phyloP scores from a whole-genome alignment of 1,140 invertebrate genomes.

The Ptiloglossa arizonensis region DNA sequence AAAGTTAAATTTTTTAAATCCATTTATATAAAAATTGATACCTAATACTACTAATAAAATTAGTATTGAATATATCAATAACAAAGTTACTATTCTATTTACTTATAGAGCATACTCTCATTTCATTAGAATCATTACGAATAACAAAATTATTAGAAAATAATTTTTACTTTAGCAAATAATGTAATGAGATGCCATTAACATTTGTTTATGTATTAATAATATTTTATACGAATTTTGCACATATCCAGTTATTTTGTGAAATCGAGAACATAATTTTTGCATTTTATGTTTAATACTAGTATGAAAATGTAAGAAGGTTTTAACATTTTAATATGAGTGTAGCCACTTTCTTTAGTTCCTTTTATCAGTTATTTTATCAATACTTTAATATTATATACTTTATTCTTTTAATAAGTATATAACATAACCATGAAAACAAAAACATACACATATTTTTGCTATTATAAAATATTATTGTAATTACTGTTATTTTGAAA shows the following conservation, averaged over 20 bases:
- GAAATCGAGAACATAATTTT: neutral
- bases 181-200: neutral
- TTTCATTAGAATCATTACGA: neutral
- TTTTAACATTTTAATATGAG: neutral
- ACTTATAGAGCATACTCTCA: neutral
- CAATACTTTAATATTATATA: neutral
- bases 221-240: neutral
- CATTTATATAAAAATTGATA: neutral
- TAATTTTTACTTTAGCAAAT: neutral
- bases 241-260: neutral
- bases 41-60: neutral
- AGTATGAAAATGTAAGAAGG: neutral
- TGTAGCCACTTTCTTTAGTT: neutral
- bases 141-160: neutral
- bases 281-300: neutral
- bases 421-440: neutral
- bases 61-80: neutral
- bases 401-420: neutral
- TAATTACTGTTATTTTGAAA: neutral
- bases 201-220: conserved; percentile 9
- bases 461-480: neutral
- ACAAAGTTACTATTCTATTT: neutral
- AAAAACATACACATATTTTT: neutral
- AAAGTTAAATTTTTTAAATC: neutral
- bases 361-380: neutral